Evolutionary conservation across 2,888 invertebrate genomes (phyloP), one percentile per base, ranked within the genome.

Genomic region (Rhamnusium bicolor): DNA sequence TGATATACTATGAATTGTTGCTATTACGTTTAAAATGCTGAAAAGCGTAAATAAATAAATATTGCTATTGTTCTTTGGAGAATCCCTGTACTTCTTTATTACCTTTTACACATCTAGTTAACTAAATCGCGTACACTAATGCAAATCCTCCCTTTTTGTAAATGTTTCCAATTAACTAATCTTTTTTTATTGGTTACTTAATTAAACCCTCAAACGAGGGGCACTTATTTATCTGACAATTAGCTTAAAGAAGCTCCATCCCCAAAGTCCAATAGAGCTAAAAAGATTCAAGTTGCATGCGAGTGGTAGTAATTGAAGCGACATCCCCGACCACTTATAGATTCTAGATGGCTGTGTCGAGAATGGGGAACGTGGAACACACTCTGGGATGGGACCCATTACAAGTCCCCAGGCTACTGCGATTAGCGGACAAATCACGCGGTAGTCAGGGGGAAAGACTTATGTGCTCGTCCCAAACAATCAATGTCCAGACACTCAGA

Each of bases 341-440:
- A 81, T 82, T 83, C 81, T 80, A 79, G 81, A 82, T 78, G 68
- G 65, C 65, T 14, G 53, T 18, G 19, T 46, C 61, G 47, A 27
- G 54, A 49, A 47, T 21, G 62, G 32, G 58, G 63, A 62, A 49
- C 51, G 19, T 61, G 73, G 60, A 73, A 69, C 72, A 68, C 69
- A 71, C 73, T 80, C 83, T 76, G 78, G 24, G 83, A 84, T 81
- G 81, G 82, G 83, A 77, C 80, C 85, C 83, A 85, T 86, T 85
- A 86, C 82, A 80, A 78, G 85, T 85, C 86, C 86, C 86, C 80
- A 81, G 84, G 82, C 84, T 79, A 77, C 80, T 76, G 80, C 86
- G 86, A 87, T 88, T 87, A 88, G 86, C 85, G 87, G 86, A 87
- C 87, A 87, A 87, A 88, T 87, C 86, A 86, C 86, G 85, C 84